A percentile compares a stretch with the other conserved stretches of the same genome.
Evolutionary conservation across 2,888 invertebrate genomes (phyloP).

Genomic region (Artemia sinica): DNA sequence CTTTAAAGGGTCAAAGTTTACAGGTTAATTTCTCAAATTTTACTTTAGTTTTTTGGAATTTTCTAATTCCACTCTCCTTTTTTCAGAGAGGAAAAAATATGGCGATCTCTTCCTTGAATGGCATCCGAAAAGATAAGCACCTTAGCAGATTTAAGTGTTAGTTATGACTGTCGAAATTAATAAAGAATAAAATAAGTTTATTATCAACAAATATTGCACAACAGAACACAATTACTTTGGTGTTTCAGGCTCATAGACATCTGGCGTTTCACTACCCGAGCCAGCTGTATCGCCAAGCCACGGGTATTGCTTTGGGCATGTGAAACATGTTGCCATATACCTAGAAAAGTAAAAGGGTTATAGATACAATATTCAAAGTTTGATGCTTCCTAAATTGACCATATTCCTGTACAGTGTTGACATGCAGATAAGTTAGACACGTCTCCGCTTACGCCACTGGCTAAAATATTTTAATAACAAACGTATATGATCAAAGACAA

Average conservation of each 20-base stretch:
- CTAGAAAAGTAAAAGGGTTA: constrained; percentile 31
- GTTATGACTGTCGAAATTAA: not conserved
- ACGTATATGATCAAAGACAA: no score
- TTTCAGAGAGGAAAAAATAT: not conserved
- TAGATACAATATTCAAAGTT: no score
- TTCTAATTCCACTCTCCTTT: not conserved
- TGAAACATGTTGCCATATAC: constrained; percentile 69
- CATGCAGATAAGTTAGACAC: no score
- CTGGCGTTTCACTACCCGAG: constrained; percentile 55
- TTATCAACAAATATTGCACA: constrained; percentile 15
- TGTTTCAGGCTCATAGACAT: constrained; percentile 60
- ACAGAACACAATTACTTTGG: constrained; percentile 13
- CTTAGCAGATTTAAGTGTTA: not conserved
- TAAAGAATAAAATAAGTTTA: constrained; percentile 14
- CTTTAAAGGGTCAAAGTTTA: no score
- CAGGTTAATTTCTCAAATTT: no score
- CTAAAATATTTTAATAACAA: no score
- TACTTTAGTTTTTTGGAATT: no score
- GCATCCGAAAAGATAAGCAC: not conserved
- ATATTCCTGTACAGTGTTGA: no score
- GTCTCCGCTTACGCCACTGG: no score
- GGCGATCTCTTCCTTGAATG: constrained; percentile 8
- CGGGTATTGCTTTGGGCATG: constrained; percentile 67
- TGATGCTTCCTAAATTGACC: no score
- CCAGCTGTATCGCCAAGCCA: constrained; percentile 77